phyloP scores from a whole-genome alignment of 1,140 invertebrate species.

The Tetranychus urticae region DNA sequence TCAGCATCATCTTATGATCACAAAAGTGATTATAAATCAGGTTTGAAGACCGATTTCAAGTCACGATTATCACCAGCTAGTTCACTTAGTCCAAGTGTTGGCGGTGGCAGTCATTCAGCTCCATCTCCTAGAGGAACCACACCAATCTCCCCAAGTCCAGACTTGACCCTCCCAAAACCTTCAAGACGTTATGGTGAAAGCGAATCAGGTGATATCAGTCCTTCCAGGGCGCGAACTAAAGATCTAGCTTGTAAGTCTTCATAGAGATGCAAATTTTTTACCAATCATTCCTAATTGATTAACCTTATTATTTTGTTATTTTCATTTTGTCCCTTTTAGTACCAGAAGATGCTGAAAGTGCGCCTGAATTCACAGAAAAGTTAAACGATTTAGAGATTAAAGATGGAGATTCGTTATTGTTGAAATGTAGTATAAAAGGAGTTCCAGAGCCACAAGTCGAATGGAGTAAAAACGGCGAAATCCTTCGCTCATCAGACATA shows the following conservation, averaged over 20 bases:
- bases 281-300: not conserved
- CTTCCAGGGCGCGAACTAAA: not conserved
- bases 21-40: not conserved
- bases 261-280: not conserved
- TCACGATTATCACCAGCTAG: not conserved
- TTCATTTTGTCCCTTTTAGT: conserved; percentile 1
- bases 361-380: conserved; percentile 46
- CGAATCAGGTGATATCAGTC: not conserved
- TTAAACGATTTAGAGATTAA: conserved; percentile 45
- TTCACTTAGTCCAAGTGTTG: not conserved
- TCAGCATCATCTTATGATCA: too few relatives aligned
- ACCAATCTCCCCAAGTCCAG: not conserved
- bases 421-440: conserved; percentile 80
- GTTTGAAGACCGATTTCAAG: not conserved
- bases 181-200: not conserved
- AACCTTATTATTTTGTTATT: too few relatives aligned
- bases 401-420: conserved; percentile 52
- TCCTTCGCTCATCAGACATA: conserved; percentile 49
- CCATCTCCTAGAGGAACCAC: not conserved
- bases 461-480: conserved; percentile 84
- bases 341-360: conserved; percentile 7
- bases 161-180: not conserved
- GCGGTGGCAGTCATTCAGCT: not conserved
- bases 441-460: conserved; percentile 78
- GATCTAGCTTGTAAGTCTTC: not conserved